Percentiles rank a stretch among this genome's conserved stretches.
Conservation (phyloP, 2,797 vertebrate species). For the Pogonophryne albipinna region DNA sequence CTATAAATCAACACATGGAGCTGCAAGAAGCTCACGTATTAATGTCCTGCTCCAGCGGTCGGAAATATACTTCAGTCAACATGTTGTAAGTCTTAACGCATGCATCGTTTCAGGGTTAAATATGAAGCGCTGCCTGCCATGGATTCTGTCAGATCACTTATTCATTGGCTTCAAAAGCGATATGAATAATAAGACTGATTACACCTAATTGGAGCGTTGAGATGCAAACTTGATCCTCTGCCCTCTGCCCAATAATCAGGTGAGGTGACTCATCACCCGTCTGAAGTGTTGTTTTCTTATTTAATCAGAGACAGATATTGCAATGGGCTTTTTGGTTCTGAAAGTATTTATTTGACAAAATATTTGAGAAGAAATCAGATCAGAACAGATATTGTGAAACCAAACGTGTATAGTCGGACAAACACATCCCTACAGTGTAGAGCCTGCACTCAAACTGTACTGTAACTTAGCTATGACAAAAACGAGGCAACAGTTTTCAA, state of each 20-base stretch:
- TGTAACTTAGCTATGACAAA: too few species aligned
- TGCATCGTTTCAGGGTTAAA: constrained; percentile 13
- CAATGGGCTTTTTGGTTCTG: neutral
- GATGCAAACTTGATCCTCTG: constrained; percentile 13
- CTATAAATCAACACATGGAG: constrained; percentile 2
- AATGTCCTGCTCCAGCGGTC: neutral
- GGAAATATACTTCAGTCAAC: constrained; percentile 11
- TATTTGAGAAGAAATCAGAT: neutral
- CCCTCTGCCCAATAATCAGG: constrained; percentile 7
- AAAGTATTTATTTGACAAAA: neutral
- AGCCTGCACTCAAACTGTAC: too few species aligned
- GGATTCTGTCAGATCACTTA: constrained; percentile 57
- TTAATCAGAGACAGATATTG: neutral
- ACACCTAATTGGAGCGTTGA: constrained; percentile 34
- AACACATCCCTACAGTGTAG: neutral
- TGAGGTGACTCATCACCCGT: constrained; percentile 11
- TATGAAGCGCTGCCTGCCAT: constrained; percentile 9
- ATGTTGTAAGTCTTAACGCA: neutral
- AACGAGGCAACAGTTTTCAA: too few species aligned
- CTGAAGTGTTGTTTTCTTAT: constrained; percentile 4
- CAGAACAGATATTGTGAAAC: neutral
- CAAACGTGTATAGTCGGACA: neutral
- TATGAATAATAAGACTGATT: constrained; percentile 17
- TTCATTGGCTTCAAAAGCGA: constrained; percentile 26
- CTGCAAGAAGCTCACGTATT: constrained; percentile 6